Evolutionary conservation across 2,888 invertebrate species (phyloP), one percentile per base, ranked within the genome.

Genomic region (Cephus nigrinus): DNA sequence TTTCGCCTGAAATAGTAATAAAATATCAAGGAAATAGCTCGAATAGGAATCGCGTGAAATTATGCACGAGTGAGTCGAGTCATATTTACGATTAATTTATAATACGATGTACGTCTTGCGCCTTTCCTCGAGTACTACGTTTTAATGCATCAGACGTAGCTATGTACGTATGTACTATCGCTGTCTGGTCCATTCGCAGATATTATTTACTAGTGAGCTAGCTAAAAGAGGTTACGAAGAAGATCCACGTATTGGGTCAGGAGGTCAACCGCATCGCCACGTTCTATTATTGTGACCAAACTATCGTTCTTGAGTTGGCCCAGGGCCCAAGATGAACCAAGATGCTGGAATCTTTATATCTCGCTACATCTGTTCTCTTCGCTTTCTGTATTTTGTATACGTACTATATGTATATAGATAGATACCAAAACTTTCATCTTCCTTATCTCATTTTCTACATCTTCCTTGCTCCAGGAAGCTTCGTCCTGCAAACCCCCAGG

Each of bases 171-270:
- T 55, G 23, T 23, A 55, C 1, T 9, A 55, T 23, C 55, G 9
- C 9, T 23, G 55, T 55, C 55, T 55, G 55, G 23, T 9, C 23
- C 5, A 40, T 40, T 40, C 5, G 40, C 55, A 9, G 55, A 23
- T 55, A 55, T 55, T 55, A 55, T 55, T 23, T 55, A 55, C 23
- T 55, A 55, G 23, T 9, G 9, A 23, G 23, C 55, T 23, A 55
- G 23, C 9, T 55, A 55, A 55, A 55, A 23, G 55, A 55, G 55
- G 23, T 23, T 55, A 23, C 23, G 55, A 55, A 9, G 73, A 75
- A 80, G 78, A 73, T 69, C 76, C 82, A 76, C 81, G 84, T 84
- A 83, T 84, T 81, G 81, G 81, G 83, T 83, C 40, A 83, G 76
- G 78, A 76, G 83, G 83, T 83, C 83, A 80, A 75, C 80, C 79